Evolutionary conservation across 92 coral and sea anemone genomes (phyloP), one percentile per base, ranked within the genome.

Genomic region (Umimayanthus chanpuru): DNA sequence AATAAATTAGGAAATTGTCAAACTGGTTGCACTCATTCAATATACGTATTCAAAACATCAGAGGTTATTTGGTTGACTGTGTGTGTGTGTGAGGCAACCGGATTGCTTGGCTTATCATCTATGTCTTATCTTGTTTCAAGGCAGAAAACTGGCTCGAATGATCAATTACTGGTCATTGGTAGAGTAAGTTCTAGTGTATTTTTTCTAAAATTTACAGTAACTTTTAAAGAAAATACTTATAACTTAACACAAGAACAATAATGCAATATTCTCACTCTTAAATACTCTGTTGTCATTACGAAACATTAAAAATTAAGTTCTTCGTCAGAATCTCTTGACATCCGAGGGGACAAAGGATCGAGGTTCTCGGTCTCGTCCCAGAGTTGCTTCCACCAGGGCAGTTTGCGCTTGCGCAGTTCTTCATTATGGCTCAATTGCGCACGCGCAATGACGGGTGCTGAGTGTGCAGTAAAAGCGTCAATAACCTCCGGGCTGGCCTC

Each of bases 361-460:
- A 84, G 80, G 25, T 66, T 73, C 76, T 85, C 90, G 29, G 95
- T 92, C 30, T 88, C 93, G 67, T 95, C 98, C 97, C 96, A 94
- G 66, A 97, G 89, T 79, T 93, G 95, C 84, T 93, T 97, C 99
- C 99, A 97, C 99, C 99, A 97, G 4, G 99, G 97, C 6, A 89
- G 90, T 73, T 88, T 95, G 88, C 85, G 88, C 64, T 85, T 86
- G 76, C 89, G 90, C 90, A 97, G 61, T 76, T 95, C 96, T 61
- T 95, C 96, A 36, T 90, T 93, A 91, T 97, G 99, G 79, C 91
- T 88, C 39, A 90, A 90, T 91, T 94, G 97, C 58, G 99, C 99
- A 79, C 94, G 96, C 32, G 96, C 92, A 79, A 94, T 92, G 85
- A 97, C 96, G 28, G 99, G 99, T 44, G 99, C 96, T 0, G 99